Percentiles rank a stretch among this genome's conserved stretches.
Conservation (phyloP, 2,888 invertebrate species). For the Physocephala rufipes region DNA sequence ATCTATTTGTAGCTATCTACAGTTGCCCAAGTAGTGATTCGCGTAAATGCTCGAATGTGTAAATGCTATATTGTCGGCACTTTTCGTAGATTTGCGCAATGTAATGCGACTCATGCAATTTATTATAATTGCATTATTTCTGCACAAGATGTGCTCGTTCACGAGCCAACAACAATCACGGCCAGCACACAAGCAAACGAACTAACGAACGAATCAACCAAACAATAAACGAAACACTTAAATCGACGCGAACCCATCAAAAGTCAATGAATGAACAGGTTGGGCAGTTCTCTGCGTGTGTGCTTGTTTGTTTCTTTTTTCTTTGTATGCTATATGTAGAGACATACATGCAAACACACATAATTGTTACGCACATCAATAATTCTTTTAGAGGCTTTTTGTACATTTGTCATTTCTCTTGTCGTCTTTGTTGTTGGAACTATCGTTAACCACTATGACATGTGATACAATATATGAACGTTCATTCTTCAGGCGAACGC, state of each 20-base stretch:
- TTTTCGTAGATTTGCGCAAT: no score
- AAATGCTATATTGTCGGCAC: no score
- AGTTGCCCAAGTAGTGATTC: no score
- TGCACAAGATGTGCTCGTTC: slow-evolving; percentile 6
- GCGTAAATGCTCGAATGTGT: no score
- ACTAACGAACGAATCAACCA: background rate
- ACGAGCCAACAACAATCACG: background rate
- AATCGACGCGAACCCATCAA: no score
- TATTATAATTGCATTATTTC: slow-evolving; percentile 27
- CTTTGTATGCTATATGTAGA: background rate
- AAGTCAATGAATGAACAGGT: no score
- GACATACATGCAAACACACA: slow-evolving; percentile 4
- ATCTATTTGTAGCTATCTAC: no score
- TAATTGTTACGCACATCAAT: slow-evolving; percentile 18
- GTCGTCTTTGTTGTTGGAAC: background rate
- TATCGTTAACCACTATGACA: background rate
- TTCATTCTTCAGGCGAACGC: no score
- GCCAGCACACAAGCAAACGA: slow-evolving; percentile 13
- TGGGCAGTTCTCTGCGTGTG: no score
- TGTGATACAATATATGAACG: background rate
- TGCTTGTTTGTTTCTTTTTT: background rate
- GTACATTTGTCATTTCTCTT: background rate
- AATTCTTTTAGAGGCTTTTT: no score
- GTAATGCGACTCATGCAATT: background rate
- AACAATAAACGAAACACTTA: no score